Percentiles rank a stretch among this genome's conserved stretches.
Conservation (phyloP, 2,888 invertebrate species). For the Fabriciana adippe region DNA sequence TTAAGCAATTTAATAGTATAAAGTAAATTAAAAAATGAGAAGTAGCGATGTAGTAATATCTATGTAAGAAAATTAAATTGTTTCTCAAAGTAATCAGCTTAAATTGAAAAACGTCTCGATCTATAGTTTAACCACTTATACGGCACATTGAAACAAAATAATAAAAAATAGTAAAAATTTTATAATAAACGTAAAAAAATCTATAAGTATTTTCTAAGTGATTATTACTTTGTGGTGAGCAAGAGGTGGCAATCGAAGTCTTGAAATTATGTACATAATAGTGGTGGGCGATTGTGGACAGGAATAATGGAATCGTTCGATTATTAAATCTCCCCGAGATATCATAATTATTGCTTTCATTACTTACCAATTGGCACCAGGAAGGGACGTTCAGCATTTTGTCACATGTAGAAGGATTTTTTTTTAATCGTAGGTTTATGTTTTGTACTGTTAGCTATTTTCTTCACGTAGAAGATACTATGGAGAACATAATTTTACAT, state of each 20-base stretch:
- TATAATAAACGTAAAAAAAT: constrained; percentile 12
- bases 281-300: constrained; percentile 14
- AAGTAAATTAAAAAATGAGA: background rate
- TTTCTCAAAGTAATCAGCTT: constrained; percentile 1
- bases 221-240: constrained; percentile 23
- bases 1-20: background rate
- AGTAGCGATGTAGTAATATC: background rate
- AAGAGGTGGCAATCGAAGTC: constrained; percentile 27
- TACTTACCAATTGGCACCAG: too few relatives aligned
- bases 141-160: constrained; percentile 22
- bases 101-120: background rate
- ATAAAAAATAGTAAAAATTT: constrained; percentile 14
- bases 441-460: too few relatives aligned
- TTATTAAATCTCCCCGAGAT: background rate
- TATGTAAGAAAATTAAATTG: background rate
- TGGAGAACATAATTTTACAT: too few relatives aligned
- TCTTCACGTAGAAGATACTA: too few relatives aligned
- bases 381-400: too few relatives aligned
- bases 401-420: too few relatives aligned
- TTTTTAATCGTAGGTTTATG: too few relatives aligned
- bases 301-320: background rate
- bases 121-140: constrained; percentile 19
- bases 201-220: constrained; percentile 17
- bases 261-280: constrained; percentile 22
- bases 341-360: background rate